Evolutionary conservation across 2,888 invertebrate species (phyloP), one percentile per base, ranked within the genome.

Genomic region (Drosophila atripex): DNA sequence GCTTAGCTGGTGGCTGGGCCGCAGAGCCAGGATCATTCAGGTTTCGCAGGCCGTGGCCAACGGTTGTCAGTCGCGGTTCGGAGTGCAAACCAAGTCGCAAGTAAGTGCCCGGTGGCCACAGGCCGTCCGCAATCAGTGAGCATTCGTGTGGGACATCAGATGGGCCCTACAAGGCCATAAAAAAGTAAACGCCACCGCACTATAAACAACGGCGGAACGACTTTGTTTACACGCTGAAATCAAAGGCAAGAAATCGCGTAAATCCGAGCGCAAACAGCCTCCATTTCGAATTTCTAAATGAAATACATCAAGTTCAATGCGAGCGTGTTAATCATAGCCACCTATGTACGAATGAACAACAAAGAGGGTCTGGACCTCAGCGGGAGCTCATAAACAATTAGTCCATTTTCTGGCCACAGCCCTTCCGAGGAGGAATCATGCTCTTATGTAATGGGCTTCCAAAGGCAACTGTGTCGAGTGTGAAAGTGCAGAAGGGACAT

Each of bases 11-110:
- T 80, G 70, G 80, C 59, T 73, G 72, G 75, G 80, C 68, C 73
- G 73, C 71, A 77, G 76, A 63, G 41, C 71, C 76, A 85, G 75
- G 90, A 91, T 91, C 91, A 91, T 91, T 91, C 88, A 74, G 82
- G 83, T 82, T 88, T 86, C 72, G 79, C 73, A 73, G 75, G 73
- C 84, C 89, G 77, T 65, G 76, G 70, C 77, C 72, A 86, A 77
- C 90, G 87, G 89, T 89, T 79, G 78, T 76, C 71, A 79, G 74
- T 71, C 73, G 75, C 75, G 75, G 55, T 21, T 61, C 39, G 47
- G 28, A 66, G 61, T 56, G 64, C 69, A 68, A 84, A 25, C 25
- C 8, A 23, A 38, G 38, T 59, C 32, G 16, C 55, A 75, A 63
- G 46, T 73, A 50, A 45, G 53, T 60, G 41, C 57, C 14, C 28